Evolutionary conservation across 1,140 invertebrate genomes (phyloP).

Genomic region (Ceratina japonica): DNA sequence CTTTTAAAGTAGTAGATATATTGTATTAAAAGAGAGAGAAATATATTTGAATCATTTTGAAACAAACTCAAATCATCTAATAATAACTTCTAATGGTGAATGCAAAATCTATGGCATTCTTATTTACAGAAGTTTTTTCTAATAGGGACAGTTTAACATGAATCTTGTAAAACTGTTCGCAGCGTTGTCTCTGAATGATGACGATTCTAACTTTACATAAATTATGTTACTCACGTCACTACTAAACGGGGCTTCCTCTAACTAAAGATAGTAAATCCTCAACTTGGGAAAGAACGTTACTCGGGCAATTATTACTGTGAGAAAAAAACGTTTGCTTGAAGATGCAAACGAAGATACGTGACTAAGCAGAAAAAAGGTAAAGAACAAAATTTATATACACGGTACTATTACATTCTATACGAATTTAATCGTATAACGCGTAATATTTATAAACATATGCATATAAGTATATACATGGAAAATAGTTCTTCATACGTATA

Average conservation of each 20-base stretch:
- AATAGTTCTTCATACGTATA: no score
- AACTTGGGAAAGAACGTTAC: not conserved
- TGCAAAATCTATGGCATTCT: constrained; percentile 17
- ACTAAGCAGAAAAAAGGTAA: not conserved
- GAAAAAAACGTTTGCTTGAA: not conserved
- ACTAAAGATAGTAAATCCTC: constrained; percentile 8
- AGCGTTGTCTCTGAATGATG: not conserved
- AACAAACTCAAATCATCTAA: constrained; percentile 22
- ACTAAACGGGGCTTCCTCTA: constrained; percentile 20
- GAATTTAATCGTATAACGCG: no score
- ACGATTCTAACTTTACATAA: constrained; percentile 3
- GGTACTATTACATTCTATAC: not conserved
- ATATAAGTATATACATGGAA: no score
- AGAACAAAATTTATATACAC: not conserved
- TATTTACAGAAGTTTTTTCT: constrained; percentile 27
- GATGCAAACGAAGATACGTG: not conserved
- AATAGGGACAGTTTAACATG: constrained; percentile 11
- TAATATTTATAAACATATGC: no score
- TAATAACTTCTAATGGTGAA: constrained; percentile 27
- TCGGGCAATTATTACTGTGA: not conserved
- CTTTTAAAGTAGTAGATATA: no score
- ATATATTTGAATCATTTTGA: not conserved
- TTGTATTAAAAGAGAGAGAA: no score
- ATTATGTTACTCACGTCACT: constrained; percentile 33
- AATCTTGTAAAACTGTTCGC: constrained; percentile 7